Evolutionary conservation across 2,888 invertebrate genomes (phyloP).

Genomic region (Acanthosoma haemorrhoidale): DNA sequence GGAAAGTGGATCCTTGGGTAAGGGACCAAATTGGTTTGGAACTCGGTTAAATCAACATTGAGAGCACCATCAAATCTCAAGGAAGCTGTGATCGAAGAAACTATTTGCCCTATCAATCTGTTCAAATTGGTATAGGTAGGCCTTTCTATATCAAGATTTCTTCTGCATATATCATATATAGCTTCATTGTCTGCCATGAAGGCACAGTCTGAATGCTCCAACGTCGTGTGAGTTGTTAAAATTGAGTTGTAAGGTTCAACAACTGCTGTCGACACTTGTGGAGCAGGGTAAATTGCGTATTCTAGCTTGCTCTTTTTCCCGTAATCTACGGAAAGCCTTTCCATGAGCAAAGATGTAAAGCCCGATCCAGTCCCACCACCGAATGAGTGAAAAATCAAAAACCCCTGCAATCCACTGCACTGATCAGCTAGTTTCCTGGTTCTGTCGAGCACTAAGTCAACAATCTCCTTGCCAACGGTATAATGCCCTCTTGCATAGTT

Average conservation of each 20-base stretch:
- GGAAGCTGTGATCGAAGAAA: slow-evolving; percentile 85
- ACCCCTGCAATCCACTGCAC: slow-evolving; percentile 66
- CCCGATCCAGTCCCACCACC: slow-evolving; percentile 55
- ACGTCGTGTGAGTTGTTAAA: slow-evolving; percentile 58
- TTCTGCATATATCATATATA: slow-evolving; percentile 81
- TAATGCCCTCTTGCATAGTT: slow-evolving; percentile 97
- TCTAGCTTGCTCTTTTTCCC: slow-evolving; percentile 57
- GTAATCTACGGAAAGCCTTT: slow-evolving; percentile 56
- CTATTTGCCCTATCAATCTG: slow-evolving; percentile 91
- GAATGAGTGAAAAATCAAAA: slow-evolving; percentile 56
- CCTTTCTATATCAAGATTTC: slow-evolving; percentile 90
- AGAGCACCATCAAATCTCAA: slow-evolving; percentile 87
- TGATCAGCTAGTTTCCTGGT: slow-evolving; percentile 80
- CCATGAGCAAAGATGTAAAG: slow-evolving; percentile 57
- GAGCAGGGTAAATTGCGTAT: slow-evolving; percentile 58
- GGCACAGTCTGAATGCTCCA: slow-evolving; percentile 60
- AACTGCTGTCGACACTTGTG: slow-evolving; percentile 55
- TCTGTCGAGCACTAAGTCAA: slow-evolving; percentile 81
- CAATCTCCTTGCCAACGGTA: slow-evolving; percentile 92
- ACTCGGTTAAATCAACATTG: slow-evolving; percentile 88
- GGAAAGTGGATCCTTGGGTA: slow-evolving; percentile 95
- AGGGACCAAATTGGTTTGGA: slow-evolving; percentile 86
- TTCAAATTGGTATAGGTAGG: slow-evolving; percentile 96
- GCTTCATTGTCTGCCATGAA: slow-evolving; percentile 55
- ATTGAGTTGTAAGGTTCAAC: slow-evolving; percentile 57